Percentiles rank a stretch among this genome's conserved stretches.
phyloP scores from a whole-genome alignment of 2,888 invertebrate genomes.

The Dysmachus trigonus region DNA sequence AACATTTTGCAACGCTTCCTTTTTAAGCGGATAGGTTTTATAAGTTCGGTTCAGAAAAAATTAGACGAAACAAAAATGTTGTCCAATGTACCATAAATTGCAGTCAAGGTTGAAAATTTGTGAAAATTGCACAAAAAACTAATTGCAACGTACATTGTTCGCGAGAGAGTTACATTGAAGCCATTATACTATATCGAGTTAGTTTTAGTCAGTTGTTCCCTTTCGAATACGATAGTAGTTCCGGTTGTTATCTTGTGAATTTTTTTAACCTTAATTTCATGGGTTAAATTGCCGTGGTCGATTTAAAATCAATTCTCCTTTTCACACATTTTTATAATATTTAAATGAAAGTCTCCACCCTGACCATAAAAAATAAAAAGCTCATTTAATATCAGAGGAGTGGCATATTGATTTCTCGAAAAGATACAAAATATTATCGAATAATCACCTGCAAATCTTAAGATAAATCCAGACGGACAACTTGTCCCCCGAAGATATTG shows the following conservation, averaged over 20 bases:
- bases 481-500: not conserved
- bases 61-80: not conserved
- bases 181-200: not conserved
- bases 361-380: not conserved
- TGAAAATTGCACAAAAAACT: not conserved
- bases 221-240: not conserved
- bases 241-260: not conserved
- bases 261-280: not conserved
- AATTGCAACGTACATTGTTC: not conserved
- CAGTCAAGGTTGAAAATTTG: not conserved
- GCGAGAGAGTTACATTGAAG: not conserved
- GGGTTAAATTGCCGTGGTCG: not conserved
- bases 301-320: not conserved
- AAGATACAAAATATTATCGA: not conserved
- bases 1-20: not conserved
- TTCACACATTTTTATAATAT: not conserved
- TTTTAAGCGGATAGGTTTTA: not conserved
- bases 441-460: not conserved
- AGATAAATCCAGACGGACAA: not conserved
- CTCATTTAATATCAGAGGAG: not conserved
- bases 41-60: not conserved
- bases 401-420: not conserved
- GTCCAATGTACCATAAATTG: not conserved
- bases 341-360: not conserved
- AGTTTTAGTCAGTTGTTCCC: not conserved